Base-by-base conservation (phyloP, 2,888 invertebrate genomes). In the Leucophenga maculata region DNA sequence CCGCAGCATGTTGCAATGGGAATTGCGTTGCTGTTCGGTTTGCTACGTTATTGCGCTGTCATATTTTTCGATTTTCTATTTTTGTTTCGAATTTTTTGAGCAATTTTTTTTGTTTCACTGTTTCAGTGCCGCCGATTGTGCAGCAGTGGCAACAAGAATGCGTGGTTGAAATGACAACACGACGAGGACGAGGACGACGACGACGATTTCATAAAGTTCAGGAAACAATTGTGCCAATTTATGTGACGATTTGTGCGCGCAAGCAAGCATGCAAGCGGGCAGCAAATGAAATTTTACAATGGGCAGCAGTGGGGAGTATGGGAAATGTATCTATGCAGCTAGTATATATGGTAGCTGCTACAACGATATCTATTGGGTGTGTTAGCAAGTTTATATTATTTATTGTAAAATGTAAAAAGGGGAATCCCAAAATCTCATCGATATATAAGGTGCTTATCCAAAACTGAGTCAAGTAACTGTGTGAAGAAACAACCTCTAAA, bases 191-290 rank as follows among this genome's bases (percentile, higher is more conserved):
- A n/a, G n/a, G 50, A 26, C 22, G 65, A 39, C 8, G 32, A 16
- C 4, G 39, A 22, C 18, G 60, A 48, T 67, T 74, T 70, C 68
- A 68, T 67, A 55, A 70, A 72, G 70, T 62, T 73, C 75, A 74
- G 80, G 81, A 79, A 80, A 78, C 82, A 82, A 80, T 80, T 79
- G 81, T 22, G 54, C 54, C 72, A 80, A 79, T 80, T 82, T 82
- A 80, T 80, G 75, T 67, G 22, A 44, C 64, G 69, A 60, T 54
- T 59, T 59, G 48, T 31, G 39, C 52, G 11, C 39, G 39, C 39
- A 39, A 39, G 39, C 39, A 39, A 39, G 39, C 39, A 39, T 39
- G 39, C 8, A 11, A 8, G 39, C 39, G 39, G 8, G 39, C 39
- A 39, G 20, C 55, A 55, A 55, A 55, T 55, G 55, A 20, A 55